A percentile compares a stretch with the other conserved stretches of the same genome.
Evolutionary conservation across 2,113 vertebrate genomes (phyloP).

Genomic region (Bujurquina vittata): DNA sequence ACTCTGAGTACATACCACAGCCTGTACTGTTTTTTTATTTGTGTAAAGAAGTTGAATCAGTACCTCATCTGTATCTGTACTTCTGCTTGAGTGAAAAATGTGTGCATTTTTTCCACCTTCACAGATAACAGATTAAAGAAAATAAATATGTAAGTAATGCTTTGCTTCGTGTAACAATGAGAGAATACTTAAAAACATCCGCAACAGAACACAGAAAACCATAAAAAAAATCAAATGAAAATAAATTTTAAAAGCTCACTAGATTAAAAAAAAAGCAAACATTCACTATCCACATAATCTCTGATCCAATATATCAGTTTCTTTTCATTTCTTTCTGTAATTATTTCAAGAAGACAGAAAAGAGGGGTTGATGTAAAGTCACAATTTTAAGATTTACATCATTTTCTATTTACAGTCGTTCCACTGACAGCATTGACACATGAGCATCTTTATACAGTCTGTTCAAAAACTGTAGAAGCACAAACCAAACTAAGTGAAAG

Average conservation of each 20-base stretch:
- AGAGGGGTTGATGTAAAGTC: slow-evolving; percentile 61
- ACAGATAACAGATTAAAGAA: not conserved
- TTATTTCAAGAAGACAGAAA: not conserved
- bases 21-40: not conserved
- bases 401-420: slow-evolving; percentile 69
- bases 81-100: too few species aligned
- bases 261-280: not conserved
- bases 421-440: slow-evolving; percentile 32
- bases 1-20: not conserved
- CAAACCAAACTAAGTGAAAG: slow-evolving; percentile 4
- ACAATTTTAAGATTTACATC: slow-evolving; percentile 52
- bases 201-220: not conserved
- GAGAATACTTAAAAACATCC: not conserved
- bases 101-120: not conserved
- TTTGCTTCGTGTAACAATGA: not conserved
- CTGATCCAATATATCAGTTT: not conserved
- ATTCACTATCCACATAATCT: not conserved
- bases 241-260: not conserved
- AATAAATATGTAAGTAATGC: not conserved
- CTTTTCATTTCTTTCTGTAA: not conserved
- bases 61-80: not conserved
- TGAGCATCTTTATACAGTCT: slow-evolving; percentile 45
- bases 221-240: not conserved
- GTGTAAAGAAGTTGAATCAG: not conserved
- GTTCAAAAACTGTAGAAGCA: slow-evolving; percentile 67